Evolutionary conservation across 2,797 vertebrate genomes (phyloP).

Genomic region (Echeneis naucrates): DNA sequence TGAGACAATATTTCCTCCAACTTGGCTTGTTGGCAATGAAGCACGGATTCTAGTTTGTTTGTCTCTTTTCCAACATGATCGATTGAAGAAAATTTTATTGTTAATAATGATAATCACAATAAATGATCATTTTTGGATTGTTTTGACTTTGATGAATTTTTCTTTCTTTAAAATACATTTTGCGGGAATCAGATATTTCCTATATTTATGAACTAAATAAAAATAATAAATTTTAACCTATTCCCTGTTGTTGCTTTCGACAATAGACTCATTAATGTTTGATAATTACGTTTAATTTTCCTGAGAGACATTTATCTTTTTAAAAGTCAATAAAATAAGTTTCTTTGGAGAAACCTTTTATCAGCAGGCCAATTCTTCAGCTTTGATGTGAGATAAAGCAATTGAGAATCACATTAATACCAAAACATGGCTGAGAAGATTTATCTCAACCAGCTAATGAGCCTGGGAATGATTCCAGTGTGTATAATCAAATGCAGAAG

Average conservation of each 20-base stretch:
- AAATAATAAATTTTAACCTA: slow-evolving; percentile 45
- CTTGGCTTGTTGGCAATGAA: neutral
- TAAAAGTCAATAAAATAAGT: slow-evolving; percentile 71
- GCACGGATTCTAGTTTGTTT: too few species aligned
- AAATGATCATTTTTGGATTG: neutral
- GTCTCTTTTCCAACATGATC: neutral
- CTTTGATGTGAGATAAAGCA: slow-evolving; percentile 80
- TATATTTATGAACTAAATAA: too few species aligned
- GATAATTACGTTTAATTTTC: slow-evolving; percentile 69
- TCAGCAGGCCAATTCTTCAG: slow-evolving; percentile 74
- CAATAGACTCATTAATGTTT: slow-evolving; percentile 65
- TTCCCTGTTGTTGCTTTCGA: slow-evolving; percentile 32
- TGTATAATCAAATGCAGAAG: slow-evolving; percentile 74
- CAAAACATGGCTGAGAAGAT: slow-evolving; percentile 69
- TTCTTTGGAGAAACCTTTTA: slow-evolving; percentile 70
- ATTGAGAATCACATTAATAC: slow-evolving; percentile 76
- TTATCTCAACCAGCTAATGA: slow-evolving; percentile 80
- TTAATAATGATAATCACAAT: too few species aligned
- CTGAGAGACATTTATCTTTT: slow-evolving; percentile 63
- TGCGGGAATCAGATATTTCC: slow-evolving; percentile 17
- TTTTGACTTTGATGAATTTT: slow-evolving; percentile 20
- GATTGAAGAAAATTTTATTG: neutral
- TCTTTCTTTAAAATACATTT: neutral
- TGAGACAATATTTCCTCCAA: too few species aligned
- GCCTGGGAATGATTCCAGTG: slow-evolving; percentile 76